Base-by-base conservation (phyloP, 2,797 vertebrate genomes). In the Enteromius treurensis region DNA sequence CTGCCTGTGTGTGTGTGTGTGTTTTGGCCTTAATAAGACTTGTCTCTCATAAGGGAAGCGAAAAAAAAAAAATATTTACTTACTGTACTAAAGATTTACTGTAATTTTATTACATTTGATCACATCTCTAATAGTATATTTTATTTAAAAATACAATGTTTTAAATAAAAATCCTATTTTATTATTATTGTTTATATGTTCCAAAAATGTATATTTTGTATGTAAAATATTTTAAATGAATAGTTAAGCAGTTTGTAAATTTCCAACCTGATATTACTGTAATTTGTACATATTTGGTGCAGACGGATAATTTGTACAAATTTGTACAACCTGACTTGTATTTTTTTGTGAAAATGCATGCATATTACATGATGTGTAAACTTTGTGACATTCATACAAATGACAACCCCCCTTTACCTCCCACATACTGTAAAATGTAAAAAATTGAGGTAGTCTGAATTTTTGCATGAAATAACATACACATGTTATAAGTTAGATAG, bases 1-100 rank as follows among this genome's bases (percentile, higher is more conserved):
- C 67, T 75, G 55, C 51, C 5, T 40, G 8, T 42, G 8, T 42
- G 40, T 42, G 40, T 10, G 40, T 69, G 19, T 47, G 9, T 23
- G 19, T 42, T 65, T 1, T 47, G 19, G 26, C 37, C 74, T 75
- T 75, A 84, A 84, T 76, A 53, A 53, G 58, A 64, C 32, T 55
- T 19, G 11, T 79, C 47, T 77, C 42, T 69, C 26, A 55, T 70
- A n/a, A 69, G 6, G 49, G 23, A 69, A 80, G 70, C 2, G 5
- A 37, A 37, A 37, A 42, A 42, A 42, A 42, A 42, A 42, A 42
- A 10, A 1, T 2, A 9, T 64, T 77, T 45, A 2, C 55, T 58
- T 58, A 13, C 34, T 34, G 4, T 34, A 34, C n/a, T 58, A 55
- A 55, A 55, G 21, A 77, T 13, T n/a, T 5, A 7, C 4, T 76